Conservation (phyloP, 2,888 invertebrate species). For the Scaptomyza flava region DNA sequence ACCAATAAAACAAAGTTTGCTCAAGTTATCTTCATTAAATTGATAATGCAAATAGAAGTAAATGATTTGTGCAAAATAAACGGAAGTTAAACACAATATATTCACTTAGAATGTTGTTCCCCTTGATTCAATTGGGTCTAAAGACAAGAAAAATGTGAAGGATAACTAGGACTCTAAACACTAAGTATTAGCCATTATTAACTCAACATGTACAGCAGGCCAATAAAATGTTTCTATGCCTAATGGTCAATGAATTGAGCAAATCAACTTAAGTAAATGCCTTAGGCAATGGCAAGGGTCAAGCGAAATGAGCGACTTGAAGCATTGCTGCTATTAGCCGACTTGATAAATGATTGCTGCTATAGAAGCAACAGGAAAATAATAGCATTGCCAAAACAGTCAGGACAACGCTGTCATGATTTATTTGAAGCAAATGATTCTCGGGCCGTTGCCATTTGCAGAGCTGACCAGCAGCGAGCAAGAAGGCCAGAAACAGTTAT, state of each 20-base stretch:
- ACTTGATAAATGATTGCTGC: constrained; percentile 58
- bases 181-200: constrained; percentile 11
- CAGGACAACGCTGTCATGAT: constrained; percentile 57
- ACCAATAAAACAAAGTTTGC: constrained; percentile 24
- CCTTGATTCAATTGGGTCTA: constrained; percentile 3
- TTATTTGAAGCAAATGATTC: constrained; percentile 51
- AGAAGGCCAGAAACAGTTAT: constrained; percentile 13
- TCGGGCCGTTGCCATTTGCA: constrained; percentile 19
- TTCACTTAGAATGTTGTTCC: too few species aligned
- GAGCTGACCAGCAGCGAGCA: constrained; percentile 65
- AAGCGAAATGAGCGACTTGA: constrained; percentile 40
- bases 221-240: constrained; percentile 26
- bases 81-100: too few species aligned
- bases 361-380: constrained; percentile 45
- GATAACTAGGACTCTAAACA: neutral
- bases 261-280: constrained; percentile 41
- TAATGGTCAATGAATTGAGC: constrained; percentile 40
- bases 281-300: constrained; percentile 32
- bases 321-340: constrained; percentile 43
- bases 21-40: constrained; percentile 14
- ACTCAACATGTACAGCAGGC: constrained; percentile 5
- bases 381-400: constrained; percentile 50
- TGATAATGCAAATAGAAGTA: constrained; percentile 14
- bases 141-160: neutral
- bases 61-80: constrained; percentile 17